A percentile compares a stretch with the other conserved stretches of the same genome.
phyloP scores from a whole-genome alignment of 2,888 invertebrate species.

The Tipula unca region DNA sequence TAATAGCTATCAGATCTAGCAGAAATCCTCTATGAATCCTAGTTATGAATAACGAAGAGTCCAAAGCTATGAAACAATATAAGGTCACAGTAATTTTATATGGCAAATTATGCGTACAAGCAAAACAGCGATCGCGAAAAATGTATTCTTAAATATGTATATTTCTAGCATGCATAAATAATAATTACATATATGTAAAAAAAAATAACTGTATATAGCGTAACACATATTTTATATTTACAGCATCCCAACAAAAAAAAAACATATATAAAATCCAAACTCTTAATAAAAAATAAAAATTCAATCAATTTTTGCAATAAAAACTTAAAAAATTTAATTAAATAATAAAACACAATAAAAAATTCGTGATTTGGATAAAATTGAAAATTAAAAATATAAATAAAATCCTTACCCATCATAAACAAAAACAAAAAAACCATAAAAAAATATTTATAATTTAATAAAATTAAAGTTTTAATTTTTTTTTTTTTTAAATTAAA shows the following conservation, averaged over 20 bases:
- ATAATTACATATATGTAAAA: neutral
- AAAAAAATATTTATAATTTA: neutral
- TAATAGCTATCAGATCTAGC: no score
- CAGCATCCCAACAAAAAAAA: constrained; percentile 9
- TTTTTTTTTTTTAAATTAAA: neutral
- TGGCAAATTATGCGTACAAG: no score
- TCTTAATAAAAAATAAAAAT: neutral
- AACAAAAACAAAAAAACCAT: neutral
- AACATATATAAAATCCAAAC: neutral
- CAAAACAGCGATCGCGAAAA: no score
- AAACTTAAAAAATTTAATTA: neutral
- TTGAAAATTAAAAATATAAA: constrained; percentile 18
- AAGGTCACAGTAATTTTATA: no score
- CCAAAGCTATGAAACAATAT: no score
- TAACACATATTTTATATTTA: neutral
- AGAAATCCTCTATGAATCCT: no score
- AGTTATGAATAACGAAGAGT: no score
- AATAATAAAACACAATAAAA: neutral
- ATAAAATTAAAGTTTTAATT: neutral
- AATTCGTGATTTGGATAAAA: constrained; percentile 18
- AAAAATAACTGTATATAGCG: neutral
- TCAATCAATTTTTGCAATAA: constrained; percentile 8
- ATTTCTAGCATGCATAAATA: neutral
- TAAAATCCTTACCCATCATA: constrained; percentile 3
- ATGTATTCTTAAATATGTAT: neutral